Base-by-base conservation (phyloP, 2,113 vertebrate genomes). In the Toxostoma redivivum region DNA sequence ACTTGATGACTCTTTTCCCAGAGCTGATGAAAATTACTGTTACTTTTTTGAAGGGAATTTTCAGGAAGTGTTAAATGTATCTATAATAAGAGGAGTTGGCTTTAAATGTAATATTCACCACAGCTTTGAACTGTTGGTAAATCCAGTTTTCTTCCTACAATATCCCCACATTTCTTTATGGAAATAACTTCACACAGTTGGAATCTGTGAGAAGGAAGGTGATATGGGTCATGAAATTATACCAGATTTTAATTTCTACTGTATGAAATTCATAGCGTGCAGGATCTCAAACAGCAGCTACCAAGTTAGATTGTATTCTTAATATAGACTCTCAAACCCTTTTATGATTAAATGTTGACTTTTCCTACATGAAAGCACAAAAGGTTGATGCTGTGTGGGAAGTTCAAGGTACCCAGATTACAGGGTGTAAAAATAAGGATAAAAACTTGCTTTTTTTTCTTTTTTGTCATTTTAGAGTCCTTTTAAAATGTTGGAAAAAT, bases 181-280 rank as follows among this genome's bases (percentile, higher is more conserved):
- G 93, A 97, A 96, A 97, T 97, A 91, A 94, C 54, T 97, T 97
- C 91, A 93, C 96, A 96, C 94, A 60, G 74, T 91, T 85, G 87
- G 81, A 89, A 77, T 95, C 88, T 95, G 94, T 94, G 94, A 96
- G 91, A 91, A 92, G 79, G 69, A 92, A 96, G 94, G 90, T 94
- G 88, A 78, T 90, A 24, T 0, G 12, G 95, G 93, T 96, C 92
- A 93, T 7, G 9, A 90, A 93, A 96, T 74, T n/a, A 94, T 86
- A 94, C 54, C 92, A 93, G 92, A 90, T 95, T 94, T 93, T 93
- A 88, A 94, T 96, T 95, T 83, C 65, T 95, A 81, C 90, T 90
- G 60, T 90, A 90, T 56, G 53, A 92, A 86, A 86, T 86, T 93
- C 72, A 42, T 65, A 92, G 77, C 4, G 8, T 87, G 81, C 93